Conservation (phyloP, 2,113 vertebrate genomes). For the Engystomops pustulosus region DNA sequence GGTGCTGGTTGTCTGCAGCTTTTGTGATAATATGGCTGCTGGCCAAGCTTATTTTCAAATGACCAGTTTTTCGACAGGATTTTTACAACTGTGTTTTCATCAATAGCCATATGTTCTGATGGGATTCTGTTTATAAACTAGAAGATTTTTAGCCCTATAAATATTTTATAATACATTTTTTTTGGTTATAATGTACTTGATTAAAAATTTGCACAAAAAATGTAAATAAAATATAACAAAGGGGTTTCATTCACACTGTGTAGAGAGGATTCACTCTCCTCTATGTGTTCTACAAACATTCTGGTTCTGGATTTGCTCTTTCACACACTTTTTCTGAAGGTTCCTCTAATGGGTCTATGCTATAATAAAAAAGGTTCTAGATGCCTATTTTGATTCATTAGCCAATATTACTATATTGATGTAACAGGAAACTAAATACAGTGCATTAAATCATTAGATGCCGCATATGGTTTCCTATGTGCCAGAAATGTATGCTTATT, state of each 20-base stretch:
- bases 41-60: neutral
- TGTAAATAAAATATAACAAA: no score
- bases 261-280: no score
- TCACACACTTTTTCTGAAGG: no score
- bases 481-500: neutral
- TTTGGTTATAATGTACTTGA: neutral
- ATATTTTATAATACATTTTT: neutral
- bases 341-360: no score
- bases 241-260: no score
- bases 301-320: no score
- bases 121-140: neutral
- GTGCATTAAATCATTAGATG: neutral
- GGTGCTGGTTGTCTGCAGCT: neutral
- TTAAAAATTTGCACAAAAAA: no score
- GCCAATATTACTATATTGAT: neutral
- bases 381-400: no score
- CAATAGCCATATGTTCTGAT: neutral
- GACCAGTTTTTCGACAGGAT: neutral
- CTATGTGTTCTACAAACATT: no score
- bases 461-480: neutral
- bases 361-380: no score
- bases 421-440: neutral
- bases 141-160: neutral
- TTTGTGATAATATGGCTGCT: conserved; percentile 30
- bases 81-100: neutral